Evolutionary conservation across 2,113 vertebrate species (phyloP).

Genomic region (Phrynosoma platyrhinos): DNA sequence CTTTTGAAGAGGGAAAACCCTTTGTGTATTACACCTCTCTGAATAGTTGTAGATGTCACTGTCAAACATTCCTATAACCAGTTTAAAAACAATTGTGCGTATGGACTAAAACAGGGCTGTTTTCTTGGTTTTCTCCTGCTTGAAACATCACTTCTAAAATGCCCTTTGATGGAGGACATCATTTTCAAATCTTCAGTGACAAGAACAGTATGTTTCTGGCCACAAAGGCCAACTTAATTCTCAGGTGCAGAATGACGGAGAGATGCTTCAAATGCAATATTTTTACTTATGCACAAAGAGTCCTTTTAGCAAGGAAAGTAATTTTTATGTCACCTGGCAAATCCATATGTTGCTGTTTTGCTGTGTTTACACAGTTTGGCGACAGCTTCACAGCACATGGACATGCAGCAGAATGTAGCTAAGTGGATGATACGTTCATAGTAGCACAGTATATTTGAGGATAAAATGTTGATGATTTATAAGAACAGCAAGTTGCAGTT

Average conservation of each 20-base stretch:
- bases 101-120: background rate
- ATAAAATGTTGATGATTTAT: background rate
- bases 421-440: background rate
- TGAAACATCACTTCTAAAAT: background rate
- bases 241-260: background rate
- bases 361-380: background rate
- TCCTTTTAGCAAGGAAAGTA: background rate
- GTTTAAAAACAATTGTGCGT: background rate
- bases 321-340: background rate
- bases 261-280: background rate
- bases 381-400: background rate
- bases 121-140: background rate
- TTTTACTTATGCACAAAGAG: background rate
- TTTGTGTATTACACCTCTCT: background rate
- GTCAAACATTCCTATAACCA: background rate
- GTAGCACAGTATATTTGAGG: background rate
- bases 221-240: background rate
- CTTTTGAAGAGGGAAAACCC: conserved; percentile 17
- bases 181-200: background rate
- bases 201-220: background rate
- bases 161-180: background rate
- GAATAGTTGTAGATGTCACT: background rate
- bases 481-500: background rate
- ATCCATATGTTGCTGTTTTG: background rate
- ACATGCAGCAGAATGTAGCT: background rate